Evolutionary conservation across 2,888 invertebrate genomes (phyloP), one percentile per base, ranked within the genome.

Genomic region (Deilephila elpenor): DNA sequence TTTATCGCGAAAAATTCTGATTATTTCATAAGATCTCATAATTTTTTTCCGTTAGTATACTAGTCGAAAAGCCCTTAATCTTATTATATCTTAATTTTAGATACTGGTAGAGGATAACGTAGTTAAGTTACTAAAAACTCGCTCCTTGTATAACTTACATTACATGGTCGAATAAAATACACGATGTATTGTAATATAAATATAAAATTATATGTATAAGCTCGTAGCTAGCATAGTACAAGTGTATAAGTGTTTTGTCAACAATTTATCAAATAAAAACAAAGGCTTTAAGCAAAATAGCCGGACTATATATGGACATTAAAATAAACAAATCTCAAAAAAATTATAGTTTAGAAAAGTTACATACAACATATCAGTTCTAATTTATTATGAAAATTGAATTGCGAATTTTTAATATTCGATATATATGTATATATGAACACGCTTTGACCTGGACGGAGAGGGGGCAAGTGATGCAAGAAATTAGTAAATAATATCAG

Each of bases 11-110:
- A 90, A 89, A 92, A 90, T 91, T 93, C 89, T 83, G 91, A 91
- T 88, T 89, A 90, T 84, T 91, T 93, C 92, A 93, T 93, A 93
- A 93, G 93, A 93, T 91, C 89, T 91, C 89, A 87, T 89, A 82
- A 79, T 88, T 89, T 88, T 91, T 67, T 51, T 64, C 51, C 25
- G 89, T 90, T 90, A 91, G 91, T 93, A 93, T 93, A 93, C 92
- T 92, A 93, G 84, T 92, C 89, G 80, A 92, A 93, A 93, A 93
- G 93, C 93, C 91, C 93, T 93, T 93, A 92, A 89, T 85, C 90
- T 92, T 88, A 90, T 37, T 73, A 74, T 70, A 70, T 70, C 72
- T 70, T 74, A 60, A 71, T 67, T 67, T 80, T 80, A 78, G 77
- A 78, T 79, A 67, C 44, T 67, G 51, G 20, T 67, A 88, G 88